Base-by-base conservation (phyloP, 2,113 vertebrate species). In the Paradoxurus hermaphroditus region DNA sequence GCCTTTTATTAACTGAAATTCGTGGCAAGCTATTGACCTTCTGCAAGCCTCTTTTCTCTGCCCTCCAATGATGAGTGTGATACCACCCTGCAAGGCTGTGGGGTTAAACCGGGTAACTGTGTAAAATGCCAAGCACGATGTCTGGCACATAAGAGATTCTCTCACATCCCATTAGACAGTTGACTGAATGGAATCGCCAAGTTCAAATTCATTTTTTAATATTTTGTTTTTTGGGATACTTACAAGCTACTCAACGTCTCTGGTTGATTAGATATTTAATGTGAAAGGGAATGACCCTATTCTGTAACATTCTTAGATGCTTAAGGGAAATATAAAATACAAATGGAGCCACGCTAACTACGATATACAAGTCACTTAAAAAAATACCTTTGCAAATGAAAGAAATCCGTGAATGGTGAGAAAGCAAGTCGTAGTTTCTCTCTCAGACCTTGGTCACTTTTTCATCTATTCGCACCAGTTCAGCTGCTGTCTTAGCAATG, bases 291-390 rank as follows among this genome's bases (percentile, higher is more conserved):
- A 63, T 86, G 85, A 46, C 59, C 51, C 23, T 34, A 36, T 90
- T 90, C 86, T 77, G n/a, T 82, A 77, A 78, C 14, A 88, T 82
- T 97, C 89, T 90, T 68, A 94, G 53, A 41, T 62, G 39, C 31
- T 63, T 82, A 86, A 81, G 72, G 25, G 44, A 41, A 88, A 78
- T 89, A 34, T 88, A 46, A 93, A 91, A 82, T 93, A 41, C 90
- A 92, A 88, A 51, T 67, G 34, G 39, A 91, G 46, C n/a, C 92
- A 51, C 0, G 79, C 91, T 85, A 85, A 79, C 75, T 93, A 56
- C 86, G 46, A 91, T 27, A 56, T 27, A 79, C 91, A 77, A 78
- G 3, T 92, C 34, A n/a, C 56, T 90, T 84, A 65, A 68, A 83
- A 84, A 34, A 77, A 56, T 36, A 53, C 1, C 16, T 88, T 12